phyloP scores from a whole-genome alignment of 2,888 invertebrate genomes.

The Panopea generosa region DNA sequence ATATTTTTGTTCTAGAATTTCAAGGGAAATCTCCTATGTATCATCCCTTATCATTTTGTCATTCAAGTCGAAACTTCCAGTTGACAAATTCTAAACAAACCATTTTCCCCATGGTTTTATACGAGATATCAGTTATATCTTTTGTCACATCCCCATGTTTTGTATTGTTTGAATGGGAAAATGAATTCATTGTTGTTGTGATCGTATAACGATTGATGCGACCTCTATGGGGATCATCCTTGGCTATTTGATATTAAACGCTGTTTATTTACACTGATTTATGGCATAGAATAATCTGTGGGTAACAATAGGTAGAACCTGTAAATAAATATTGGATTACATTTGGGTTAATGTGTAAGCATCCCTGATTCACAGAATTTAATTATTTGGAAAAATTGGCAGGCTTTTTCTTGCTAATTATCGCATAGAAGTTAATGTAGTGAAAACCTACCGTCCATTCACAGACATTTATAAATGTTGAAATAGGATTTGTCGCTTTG shows the following conservation, averaged over 20 bases:
- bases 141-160: slow-evolving; percentile 48
- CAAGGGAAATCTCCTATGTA: slow-evolving; percentile 20
- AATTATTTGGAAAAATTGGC: slow-evolving; percentile 48
- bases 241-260: slow-evolving; percentile 46
- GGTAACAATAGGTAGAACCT: slow-evolving; percentile 35
- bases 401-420: slow-evolving; percentile 24
- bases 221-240: slow-evolving; percentile 30
- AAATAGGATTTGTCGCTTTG: no score
- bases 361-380: slow-evolving; percentile 23
- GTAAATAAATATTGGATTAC: slow-evolving; percentile 61
- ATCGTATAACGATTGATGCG: slow-evolving; percentile 46
- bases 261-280: slow-evolving; percentile 64
- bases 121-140: slow-evolving; percentile 29
- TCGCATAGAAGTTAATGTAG: slow-evolving; percentile 1
- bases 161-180: slow-evolving; percentile 48
- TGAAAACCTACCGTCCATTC: background rate
- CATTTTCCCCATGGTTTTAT: slow-evolving; percentile 34
- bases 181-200: slow-evolving; percentile 43
- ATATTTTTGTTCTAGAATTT: slow-evolving; percentile 41
- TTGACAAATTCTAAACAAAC: slow-evolving; percentile 43
- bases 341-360: slow-evolving; percentile 29
- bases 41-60: slow-evolving; percentile 42
- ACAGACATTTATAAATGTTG: no score
- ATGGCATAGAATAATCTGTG: slow-evolving; percentile 35
- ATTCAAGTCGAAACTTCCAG: slow-evolving; percentile 28